Percentiles rank a stretch among this genome's conserved stretches.
Conservation (phyloP, 2,888 invertebrate genomes). For the Biston stratarius region DNA sequence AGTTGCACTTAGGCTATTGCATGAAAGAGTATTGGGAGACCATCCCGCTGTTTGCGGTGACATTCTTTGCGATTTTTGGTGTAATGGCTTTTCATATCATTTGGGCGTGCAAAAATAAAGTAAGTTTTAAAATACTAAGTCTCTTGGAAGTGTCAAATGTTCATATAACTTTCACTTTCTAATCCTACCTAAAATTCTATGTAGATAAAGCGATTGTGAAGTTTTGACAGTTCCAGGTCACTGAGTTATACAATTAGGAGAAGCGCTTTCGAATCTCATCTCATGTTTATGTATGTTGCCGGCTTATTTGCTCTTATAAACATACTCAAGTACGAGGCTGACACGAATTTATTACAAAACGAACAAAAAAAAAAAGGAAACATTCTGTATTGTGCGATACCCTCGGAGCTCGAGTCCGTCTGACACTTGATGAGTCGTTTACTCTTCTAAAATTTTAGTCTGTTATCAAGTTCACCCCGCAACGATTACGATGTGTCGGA, state of each 20-base stretch:
- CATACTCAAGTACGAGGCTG: not conserved
- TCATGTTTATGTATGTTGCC: too few species aligned
- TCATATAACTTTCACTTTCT: not conserved
- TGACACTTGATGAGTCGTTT: too few species aligned
- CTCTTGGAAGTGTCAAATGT: not conserved
- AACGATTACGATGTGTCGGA: too few species aligned
- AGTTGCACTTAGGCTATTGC: constrained; percentile 54
- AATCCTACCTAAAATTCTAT: not conserved
- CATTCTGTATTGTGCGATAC: too few species aligned
- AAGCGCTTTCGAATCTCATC: too few species aligned
- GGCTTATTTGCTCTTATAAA: not conserved
- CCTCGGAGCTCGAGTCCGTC: too few species aligned
- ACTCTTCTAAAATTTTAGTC: too few species aligned
- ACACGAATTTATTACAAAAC: too few species aligned
- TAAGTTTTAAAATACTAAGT: constrained; percentile 36
- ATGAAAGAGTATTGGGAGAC: constrained; percentile 69
- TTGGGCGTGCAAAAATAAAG: constrained; percentile 67
- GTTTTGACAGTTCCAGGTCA: not conserved
- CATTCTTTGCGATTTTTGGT: constrained; percentile 45
- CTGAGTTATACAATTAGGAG: not conserved
- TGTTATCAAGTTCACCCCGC: too few species aligned
- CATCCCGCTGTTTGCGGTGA: constrained; percentile 65
- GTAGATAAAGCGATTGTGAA: not conserved
- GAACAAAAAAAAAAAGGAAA: too few species aligned
- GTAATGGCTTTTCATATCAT: constrained; percentile 52